Conservation (phyloP, 53 echinoderm and acorn worm species). For the Arbacia lixula region DNA sequence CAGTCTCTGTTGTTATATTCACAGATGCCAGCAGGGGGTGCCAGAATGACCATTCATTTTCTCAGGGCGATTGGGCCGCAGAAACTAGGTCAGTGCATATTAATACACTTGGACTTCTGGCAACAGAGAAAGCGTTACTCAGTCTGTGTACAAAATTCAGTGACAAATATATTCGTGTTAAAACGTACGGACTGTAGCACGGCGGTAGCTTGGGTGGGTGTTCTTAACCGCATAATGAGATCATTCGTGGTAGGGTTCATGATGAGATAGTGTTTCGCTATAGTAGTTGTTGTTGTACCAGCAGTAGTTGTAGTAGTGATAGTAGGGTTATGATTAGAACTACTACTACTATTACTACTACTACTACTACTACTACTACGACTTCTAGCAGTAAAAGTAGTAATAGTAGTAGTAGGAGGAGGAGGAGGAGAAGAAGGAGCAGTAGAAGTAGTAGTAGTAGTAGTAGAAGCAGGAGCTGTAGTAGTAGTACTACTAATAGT, state of each 20-base stretch:
- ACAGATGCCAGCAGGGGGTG: slow-evolving; percentile 58
- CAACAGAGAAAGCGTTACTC: slow-evolving; percentile 16
- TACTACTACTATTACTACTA: too few relatives aligned
- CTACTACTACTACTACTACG: too few relatives aligned
- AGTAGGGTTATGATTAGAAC: not conserved
- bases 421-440: too few relatives aligned
- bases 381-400: too few relatives aligned
- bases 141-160: slow-evolving; percentile 8
- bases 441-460: too few relatives aligned
- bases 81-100: too few relatives aligned
- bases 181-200: not conserved
- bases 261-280: too few relatives aligned
- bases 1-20: slow-evolving; percentile 34
- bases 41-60: slow-evolving; percentile 38
- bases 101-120: slow-evolving; percentile 32
- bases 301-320: not conserved
- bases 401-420: too few relatives aligned
- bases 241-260: too few relatives aligned
- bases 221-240: not conserved
- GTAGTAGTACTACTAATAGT: too few relatives aligned
- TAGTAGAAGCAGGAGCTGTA: too few relatives aligned
- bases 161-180: not conserved
- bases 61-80: slow-evolving; percentile 30
- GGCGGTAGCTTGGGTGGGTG: not conserved
- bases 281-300: too few relatives aligned